Base-by-base conservation (phyloP, 2,113 vertebrate genomes). In the Ranitomeya imitator region DNA sequence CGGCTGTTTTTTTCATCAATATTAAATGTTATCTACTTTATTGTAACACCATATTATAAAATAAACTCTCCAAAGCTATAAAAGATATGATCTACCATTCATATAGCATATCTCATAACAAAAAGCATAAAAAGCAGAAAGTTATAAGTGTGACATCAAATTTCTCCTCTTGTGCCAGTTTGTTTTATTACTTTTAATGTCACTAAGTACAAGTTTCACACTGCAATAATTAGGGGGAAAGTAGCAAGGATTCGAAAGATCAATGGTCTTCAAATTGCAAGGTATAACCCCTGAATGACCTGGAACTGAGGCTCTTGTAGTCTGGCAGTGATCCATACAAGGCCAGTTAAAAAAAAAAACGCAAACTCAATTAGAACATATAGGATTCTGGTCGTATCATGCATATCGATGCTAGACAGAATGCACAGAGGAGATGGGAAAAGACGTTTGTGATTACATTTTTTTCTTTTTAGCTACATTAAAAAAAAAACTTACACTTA, bases 291-390 rank as follows among this genome's bases (percentile, higher is more conserved):
- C 69, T 88, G 86, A 45, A 67, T 77, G 80, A 83, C 67, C 86
- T 83, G 69, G 69, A 83, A 88, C 77, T 82, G 23, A 88, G 69
- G 54, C 86, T 83, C 83, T 88, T 88, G 67, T 83, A 88, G 79
- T 88, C 82, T 88, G 80, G 86, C 77, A 83, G 69, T 88, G 80
- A 88, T 83, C 69, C 86, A 88, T 83, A 88, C 57, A 83, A 83
- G 79, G 14, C 80, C 57, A 54, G 71, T 77, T 76, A 31, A 23
- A 82, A 83, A 83, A 83, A 23, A 82, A 83, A 83, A 83, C 71
- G 61, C 61, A 83, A 88, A 76, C 86, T 88, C 69, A 83, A 77
- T 88, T 83, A 59, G 54, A 71, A 88, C 52, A 88, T n/a, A 7
- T 26, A 77, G 80, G 31, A 88, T 87, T 79, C 79, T 73, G 55